Percentiles rank a stretch among this genome's conserved stretches.
Conservation (phyloP, 2,797 vertebrate species). For the Scyliorhinus canicula region DNA sequence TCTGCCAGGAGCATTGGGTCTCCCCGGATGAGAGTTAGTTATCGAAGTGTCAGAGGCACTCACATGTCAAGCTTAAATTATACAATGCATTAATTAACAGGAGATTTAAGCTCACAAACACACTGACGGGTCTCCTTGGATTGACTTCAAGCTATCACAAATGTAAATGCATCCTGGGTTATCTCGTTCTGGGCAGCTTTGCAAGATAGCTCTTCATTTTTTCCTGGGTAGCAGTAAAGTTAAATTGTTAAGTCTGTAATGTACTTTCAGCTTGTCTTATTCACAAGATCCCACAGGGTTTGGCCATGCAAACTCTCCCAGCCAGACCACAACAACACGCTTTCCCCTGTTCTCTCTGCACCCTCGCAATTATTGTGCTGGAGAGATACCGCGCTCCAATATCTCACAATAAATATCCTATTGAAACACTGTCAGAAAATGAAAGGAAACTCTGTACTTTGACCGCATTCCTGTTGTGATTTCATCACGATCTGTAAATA, state of each 20-base stretch:
- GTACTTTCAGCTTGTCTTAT: background rate
- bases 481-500: background rate
- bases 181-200: background rate
- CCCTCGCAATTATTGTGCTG: too few relatives aligned
- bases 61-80: slow-evolving; percentile 32
- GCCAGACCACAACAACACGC: background rate
- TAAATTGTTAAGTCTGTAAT: background rate
- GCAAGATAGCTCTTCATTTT: background rate
- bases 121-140: slow-evolving; percentile 24
- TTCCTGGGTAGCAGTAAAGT: background rate
- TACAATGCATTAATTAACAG: slow-evolving; percentile 31
- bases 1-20: slow-evolving; percentile 22
- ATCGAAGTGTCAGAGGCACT: slow-evolving; percentile 20
- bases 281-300: background rate
- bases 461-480: background rate
- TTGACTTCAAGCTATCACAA: background rate
- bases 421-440: background rate
- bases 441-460: background rate
- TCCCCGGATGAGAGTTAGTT: slow-evolving; percentile 24
- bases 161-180: background rate
- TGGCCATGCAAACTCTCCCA: background rate
- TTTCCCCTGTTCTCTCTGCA: background rate
- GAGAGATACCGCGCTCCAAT: background rate
- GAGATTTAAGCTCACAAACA: slow-evolving; percentile 30
- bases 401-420: background rate